phyloP scores from a whole-genome alignment of 2,113 vertebrate genomes.

The Cepphus grylle region DNA sequence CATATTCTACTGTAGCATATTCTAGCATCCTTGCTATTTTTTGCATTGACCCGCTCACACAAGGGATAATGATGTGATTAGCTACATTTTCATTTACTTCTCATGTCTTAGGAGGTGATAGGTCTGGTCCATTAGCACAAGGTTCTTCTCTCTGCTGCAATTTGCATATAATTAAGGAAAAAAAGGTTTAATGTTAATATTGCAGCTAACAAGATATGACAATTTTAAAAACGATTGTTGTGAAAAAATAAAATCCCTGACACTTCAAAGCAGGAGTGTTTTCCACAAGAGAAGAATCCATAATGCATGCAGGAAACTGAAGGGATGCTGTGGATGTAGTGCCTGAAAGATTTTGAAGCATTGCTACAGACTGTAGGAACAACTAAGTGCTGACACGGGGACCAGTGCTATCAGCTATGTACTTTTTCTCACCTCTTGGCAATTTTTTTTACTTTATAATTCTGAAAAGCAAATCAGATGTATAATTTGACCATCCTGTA shows the following conservation, averaged over 20 bases:
- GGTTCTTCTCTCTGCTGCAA: neutral
- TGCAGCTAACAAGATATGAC: neutral
- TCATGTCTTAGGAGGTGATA: slow-evolving; percentile 7
- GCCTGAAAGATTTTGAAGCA: neutral
- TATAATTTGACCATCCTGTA: neutral
- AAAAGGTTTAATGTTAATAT: neutral
- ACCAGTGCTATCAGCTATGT: neutral
- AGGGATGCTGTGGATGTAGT: neutral
- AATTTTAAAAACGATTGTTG: slow-evolving; percentile 17
- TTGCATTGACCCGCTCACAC: neutral
- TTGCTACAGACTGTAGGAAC: neutral
- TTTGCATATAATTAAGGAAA: slow-evolving; percentile 8
- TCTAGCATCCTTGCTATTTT: neutral
- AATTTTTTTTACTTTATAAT: neutral
- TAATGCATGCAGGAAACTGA: slow-evolving; percentile 7
- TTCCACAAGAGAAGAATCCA: slow-evolving; percentile 1
- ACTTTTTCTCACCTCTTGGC: neutral
- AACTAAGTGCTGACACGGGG: neutral
- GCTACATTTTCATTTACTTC: slow-evolving; percentile 10
- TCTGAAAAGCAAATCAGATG: neutral
- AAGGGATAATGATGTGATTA: neutral
- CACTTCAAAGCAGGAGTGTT: slow-evolving; percentile 28
- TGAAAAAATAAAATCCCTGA: neutral
- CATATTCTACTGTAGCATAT: neutral
- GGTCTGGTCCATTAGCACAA: slow-evolving; percentile 4